A percentile compares a stretch with the other conserved stretches of the same genome.
Conservation (phyloP, 2,113 vertebrate genomes). For the Carassius gibelio region DNA sequence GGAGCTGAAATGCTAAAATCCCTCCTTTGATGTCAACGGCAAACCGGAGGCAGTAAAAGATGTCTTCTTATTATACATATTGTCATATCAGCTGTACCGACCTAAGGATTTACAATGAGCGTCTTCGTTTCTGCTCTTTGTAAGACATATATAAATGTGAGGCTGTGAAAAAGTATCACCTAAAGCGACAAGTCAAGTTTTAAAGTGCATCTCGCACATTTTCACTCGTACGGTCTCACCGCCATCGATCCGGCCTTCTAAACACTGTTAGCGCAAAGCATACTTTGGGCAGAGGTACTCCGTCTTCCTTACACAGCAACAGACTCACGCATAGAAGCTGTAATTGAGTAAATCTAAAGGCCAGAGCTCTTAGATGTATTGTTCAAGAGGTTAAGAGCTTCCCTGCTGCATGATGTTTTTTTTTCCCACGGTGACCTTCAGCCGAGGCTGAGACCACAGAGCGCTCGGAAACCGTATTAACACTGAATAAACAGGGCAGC, state of each 20-base stretch:
- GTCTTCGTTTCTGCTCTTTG: neutral
- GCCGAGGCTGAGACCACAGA: slow-evolving; percentile 9
- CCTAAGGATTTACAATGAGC: neutral
- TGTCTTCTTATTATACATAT: slow-evolving; percentile 10
- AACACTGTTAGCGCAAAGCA: neutral
- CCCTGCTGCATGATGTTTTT: slow-evolving; percentile 25
- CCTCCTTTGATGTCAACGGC: slow-evolving; percentile 19
- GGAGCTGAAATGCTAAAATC: slow-evolving; percentile 29
- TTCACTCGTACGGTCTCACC: neutral
- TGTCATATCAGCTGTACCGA: slow-evolving; percentile 9
- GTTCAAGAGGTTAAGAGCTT: slow-evolving; percentile 50
- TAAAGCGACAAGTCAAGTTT: neutral
- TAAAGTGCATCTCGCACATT: slow-evolving; percentile 4
- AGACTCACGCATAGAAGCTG: neutral
- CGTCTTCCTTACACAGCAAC: neutral
- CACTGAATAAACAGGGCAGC: neutral
- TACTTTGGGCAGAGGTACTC: slow-evolving; percentile 27
- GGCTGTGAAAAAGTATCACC: neutral
- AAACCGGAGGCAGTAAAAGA: neutral
- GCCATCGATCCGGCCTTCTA: neutral
- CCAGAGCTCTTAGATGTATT: slow-evolving; percentile 45
- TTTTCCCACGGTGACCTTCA: slow-evolving; percentile 44
- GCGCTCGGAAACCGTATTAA: slow-evolving; percentile 23
- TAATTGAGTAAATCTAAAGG: slow-evolving; percentile 43
- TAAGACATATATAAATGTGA: neutral